Evolutionary conservation across 92 coral and sea anemone species (phyloP), one percentile per base, ranked within the genome.

Genomic region (Palythoa caribaeorum): DNA sequence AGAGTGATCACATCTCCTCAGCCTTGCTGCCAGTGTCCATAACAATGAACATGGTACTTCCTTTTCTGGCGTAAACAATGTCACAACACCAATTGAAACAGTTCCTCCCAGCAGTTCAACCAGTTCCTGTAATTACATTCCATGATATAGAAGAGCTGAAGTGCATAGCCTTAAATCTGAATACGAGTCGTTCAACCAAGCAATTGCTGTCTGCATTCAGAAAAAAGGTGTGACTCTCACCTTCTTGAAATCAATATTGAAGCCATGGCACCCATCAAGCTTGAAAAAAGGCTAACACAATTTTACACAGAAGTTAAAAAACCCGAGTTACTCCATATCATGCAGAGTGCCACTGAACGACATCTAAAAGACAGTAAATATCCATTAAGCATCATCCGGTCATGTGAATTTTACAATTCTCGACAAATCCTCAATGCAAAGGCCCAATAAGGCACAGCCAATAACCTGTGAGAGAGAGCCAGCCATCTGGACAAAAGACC

Each of bases 231-330:
- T 6, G 38, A 11, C 51, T 50, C 62, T 19, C 88, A 89, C 62
- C 54, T 60, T 77, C 52, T 83, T 54, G 83, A 71, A 39, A 87
- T 73, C 28, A 19, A 51, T 9, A 84, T 80, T 39, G 89, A 90
- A 73, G 74, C 57, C 47, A 79, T 91, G 76, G 47, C 83, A 15
- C 88, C 86, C 2, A 73, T 60, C 60, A 84, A 89, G 51, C 94
- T 76, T 69, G 90, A 81, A 59, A 74, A 86, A 70, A 59, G 87
- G 78, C 87, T 92, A 16, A 9, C 57, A 52, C 70, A 89, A 86
- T 92, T 89, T 8, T 44, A 44, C 86, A 70, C 92, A 6, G 90
- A 89, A 52, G 89, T 92, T 5, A 89, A 60, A 89, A 83, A 86
- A 48, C 86, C 91, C 21, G 91, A 68, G 73, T 91, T 86, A 10